Conservation (phyloP, 2,888 invertebrate species). For the Aethes cnicana region DNA sequence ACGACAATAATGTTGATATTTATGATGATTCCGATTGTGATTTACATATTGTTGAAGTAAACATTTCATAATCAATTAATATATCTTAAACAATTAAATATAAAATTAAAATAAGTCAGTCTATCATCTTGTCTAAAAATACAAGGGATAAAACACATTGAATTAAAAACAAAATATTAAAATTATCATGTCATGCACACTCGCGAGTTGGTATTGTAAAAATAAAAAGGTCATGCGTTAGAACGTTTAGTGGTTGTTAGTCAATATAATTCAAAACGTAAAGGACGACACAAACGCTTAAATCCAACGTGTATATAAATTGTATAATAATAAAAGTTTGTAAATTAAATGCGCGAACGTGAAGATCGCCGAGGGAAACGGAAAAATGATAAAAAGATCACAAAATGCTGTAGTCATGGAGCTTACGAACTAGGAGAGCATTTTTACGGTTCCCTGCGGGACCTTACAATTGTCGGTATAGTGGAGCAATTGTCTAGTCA, state of each 20-base stretch:
- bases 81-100: conserved; percentile 44
- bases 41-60: conserved; percentile 74
- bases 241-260: conserved; percentile 78
- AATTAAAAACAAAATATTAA: conserved; percentile 43
- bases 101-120: conserved; percentile 66
- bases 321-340: conserved; percentile 16
- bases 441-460: conserved; percentile 65
- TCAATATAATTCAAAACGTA: conserved; percentile 72
- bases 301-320: conserved; percentile 27
- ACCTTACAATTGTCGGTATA: conserved; percentile 53
- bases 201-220: conserved; percentile 72
- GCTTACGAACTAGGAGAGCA: conserved; percentile 59
- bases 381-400: conserved; percentile 61
- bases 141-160: conserved; percentile 39
- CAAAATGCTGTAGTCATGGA: conserved; percentile 53
- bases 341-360: conserved; percentile 49
- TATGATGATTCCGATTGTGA: conserved; percentile 38
- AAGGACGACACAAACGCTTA: conserved; percentile 34
- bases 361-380: conserved; percentile 62
- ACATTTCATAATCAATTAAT: conserved; percentile 58
- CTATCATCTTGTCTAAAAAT: conserved; percentile 53
- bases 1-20: conserved; percentile 49
- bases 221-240: conserved; percentile 75
- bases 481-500: conserved; percentile 39
- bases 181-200: conserved; percentile 68